Evolutionary conservation across 1,140 invertebrate genomes (phyloP).

Genomic region (Lordiphosa stackelbergi): DNA sequence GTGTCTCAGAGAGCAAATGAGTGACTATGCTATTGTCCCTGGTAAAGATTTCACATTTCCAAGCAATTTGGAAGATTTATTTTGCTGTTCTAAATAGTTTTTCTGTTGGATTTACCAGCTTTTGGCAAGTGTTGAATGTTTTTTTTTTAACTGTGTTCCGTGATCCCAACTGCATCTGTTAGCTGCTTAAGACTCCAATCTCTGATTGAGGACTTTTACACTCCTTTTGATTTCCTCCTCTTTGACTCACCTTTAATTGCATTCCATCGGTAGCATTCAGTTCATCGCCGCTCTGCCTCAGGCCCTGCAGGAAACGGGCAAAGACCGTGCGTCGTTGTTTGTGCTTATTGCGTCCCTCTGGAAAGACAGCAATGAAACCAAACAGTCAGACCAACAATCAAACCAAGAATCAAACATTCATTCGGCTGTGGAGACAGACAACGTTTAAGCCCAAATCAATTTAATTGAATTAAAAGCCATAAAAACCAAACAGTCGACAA

Average conservation of each 20-base stretch:
- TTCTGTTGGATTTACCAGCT: no score
- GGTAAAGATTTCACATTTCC: no score
- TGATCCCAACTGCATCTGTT: not conserved
- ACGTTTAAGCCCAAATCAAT: conserved; percentile 46
- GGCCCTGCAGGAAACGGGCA: conserved; percentile 67
- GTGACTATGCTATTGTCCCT: no score
- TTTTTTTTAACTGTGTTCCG: no score
- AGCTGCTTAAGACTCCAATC: not conserved
- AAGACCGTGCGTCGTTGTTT: conserved; percentile 73
- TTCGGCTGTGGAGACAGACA: conserved; percentile 28
- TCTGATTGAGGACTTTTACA: conserved; percentile 11
- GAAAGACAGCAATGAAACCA: conserved; percentile 21
- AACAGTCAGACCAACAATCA: conserved; percentile 50
- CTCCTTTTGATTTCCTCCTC: conserved; percentile 2
- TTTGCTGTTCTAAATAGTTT: no score
- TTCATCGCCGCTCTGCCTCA: conserved; percentile 68
- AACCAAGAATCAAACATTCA: conserved; percentile 31
- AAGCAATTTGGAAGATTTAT: no score
- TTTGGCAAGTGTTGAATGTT: no score
- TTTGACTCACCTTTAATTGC: conserved; percentile 70
- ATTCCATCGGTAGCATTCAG: conserved; percentile 72
- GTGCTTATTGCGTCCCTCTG: conserved; percentile 73
- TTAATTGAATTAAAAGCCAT: conserved; percentile 75
- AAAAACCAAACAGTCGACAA: conserved; percentile 63
- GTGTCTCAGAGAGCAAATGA: no score